Base-by-base conservation (phyloP, 2,113 vertebrate genomes). In the Sisor rabdophorus region DNA sequence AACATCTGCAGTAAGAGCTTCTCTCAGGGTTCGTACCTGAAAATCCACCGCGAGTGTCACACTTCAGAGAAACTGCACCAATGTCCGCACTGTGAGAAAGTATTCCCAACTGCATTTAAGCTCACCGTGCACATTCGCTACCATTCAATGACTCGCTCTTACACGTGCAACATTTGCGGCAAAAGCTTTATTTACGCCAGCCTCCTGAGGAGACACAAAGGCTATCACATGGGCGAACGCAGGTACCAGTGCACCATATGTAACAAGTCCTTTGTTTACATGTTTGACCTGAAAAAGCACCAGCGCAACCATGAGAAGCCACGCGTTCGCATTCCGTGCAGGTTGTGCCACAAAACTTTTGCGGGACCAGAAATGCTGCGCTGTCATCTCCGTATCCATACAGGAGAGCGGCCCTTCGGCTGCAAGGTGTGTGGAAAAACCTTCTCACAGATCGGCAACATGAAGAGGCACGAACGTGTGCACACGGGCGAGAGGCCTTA, bases 201-300 rank as follows among this genome's bases (percentile, higher is more conserved):
- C 65, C 80, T 84, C 9, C 80, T 84, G 4, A 82, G 86, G 72
- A 82, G 82, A 67, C 87, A 89, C 76, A 89, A 82, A 78, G 86
- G 88, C 77, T 89, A 90, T 67, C n/a, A 89, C 71, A 79, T 85
- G 73, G 88, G 85, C 28, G 88, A 87, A 68, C 87, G 89, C 47
- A 72, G 84, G 71, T 77, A 84, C 63, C 65, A 81, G 28, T 84
- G 82, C 54, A 77, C 82, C 2, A 60, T 81, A 24, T 84, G 82
- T 11, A 80, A 80, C 74, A 84, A 84, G 74, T 73, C 82, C 16
- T 84, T 84, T 0, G 82, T 84, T 30, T 84, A 84, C 71, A 79
- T 84, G 80, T 84, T 84, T 7, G 82, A 84, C 75, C 61, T 84
- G 17, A 84, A 79, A 17, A 84, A 84, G 1, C 84, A 90, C 17